Conservation (phyloP, 1,140 invertebrate species). For the Idris sp. region DNA sequence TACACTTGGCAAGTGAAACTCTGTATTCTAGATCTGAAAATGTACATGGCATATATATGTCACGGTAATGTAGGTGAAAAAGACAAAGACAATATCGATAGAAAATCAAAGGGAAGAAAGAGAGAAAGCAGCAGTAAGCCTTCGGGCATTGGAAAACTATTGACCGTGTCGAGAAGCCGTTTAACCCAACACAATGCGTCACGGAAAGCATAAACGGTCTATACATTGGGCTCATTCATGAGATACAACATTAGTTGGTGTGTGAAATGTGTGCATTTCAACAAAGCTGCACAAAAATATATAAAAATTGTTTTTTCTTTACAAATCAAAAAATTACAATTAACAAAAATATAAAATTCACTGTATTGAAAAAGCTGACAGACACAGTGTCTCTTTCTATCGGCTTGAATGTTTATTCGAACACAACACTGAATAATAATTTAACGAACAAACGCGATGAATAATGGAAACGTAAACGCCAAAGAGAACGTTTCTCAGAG, state of each 20-base stretch:
- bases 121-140: constrained; percentile 36
- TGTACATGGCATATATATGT: constrained; percentile 46
- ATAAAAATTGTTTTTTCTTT: too few relatives aligned
- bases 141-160: constrained; percentile 70
- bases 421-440: constrained; percentile 18
- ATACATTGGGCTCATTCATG: constrained; percentile 68
- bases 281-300: too few relatives aligned
- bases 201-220: constrained; percentile 67
- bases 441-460: constrained; percentile 23
- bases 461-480: constrained; percentile 31
- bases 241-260: constrained; percentile 61
- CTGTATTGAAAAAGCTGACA: too few relatives aligned
- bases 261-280: constrained; percentile 10
- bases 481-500: constrained; percentile 28
- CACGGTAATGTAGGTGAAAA: constrained; percentile 44
- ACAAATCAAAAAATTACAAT: too few relatives aligned
- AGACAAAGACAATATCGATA: constrained; percentile 29
- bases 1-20: constrained; percentile 18
- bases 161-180: constrained; percentile 70
- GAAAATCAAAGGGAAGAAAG: constrained; percentile 25
- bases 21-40: constrained; percentile 33
- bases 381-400: background rate
- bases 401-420: constrained; percentile 16
- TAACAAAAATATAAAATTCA: too few relatives aligned
- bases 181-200: constrained; percentile 68